A percentile compares a stretch with the other conserved stretches of the same genome.
Evolutionary conservation across 2,797 vertebrate species (phyloP).

Genomic region (Periophthalmus magnuspinnatus): DNA sequence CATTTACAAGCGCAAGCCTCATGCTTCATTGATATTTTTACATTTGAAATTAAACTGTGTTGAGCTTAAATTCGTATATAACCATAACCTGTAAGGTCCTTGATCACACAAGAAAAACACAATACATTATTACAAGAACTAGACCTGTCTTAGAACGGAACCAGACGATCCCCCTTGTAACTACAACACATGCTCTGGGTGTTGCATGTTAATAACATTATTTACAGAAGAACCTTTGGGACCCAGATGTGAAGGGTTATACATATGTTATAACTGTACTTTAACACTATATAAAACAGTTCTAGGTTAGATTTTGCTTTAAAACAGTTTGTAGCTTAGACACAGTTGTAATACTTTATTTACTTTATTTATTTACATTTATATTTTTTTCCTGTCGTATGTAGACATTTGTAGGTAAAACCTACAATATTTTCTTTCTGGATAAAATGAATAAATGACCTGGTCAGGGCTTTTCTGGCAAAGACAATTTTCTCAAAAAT

Average conservation of each 20-base stretch:
- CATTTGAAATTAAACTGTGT: conserved; percentile 8
- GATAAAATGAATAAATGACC: neutral
- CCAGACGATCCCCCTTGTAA: neutral
- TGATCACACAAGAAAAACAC: too few species aligned
- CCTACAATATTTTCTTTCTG: neutral
- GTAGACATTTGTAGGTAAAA: neutral
- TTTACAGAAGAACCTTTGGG: neutral
- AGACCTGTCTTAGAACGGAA: too few species aligned
- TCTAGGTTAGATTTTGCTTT: neutral
- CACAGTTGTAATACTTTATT: neutral
- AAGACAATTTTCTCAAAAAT: neutral
- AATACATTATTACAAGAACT: too few species aligned
- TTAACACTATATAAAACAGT: neutral
- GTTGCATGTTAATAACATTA: neutral
- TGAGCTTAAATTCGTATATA: too few species aligned
- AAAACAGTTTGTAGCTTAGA: neutral
- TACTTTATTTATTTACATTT: too few species aligned
- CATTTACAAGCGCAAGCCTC: conserved; percentile 42
- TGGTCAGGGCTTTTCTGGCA: neutral
- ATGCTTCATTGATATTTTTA: conserved; percentile 21
- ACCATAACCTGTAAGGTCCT: too few species aligned
- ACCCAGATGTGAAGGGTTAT: neutral
- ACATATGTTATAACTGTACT: neutral
- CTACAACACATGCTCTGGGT: neutral
- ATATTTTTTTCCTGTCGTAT: neutral